Evolutionary conservation across 2,113 vertebrate genomes (phyloP).

Genomic region (Chionodraco myersi): DNA sequence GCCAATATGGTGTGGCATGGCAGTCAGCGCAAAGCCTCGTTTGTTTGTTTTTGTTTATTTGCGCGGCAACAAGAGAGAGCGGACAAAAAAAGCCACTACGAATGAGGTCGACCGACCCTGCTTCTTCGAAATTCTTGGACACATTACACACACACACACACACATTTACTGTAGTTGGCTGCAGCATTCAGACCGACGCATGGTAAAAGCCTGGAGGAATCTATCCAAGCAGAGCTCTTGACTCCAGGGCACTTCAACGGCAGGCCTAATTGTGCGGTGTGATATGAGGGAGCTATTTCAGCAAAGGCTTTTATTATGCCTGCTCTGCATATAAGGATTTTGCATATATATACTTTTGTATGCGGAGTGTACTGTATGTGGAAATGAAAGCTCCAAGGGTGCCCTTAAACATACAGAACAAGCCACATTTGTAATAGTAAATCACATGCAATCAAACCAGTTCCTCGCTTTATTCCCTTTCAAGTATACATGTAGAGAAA

Average conservation of each 20-base stretch:
- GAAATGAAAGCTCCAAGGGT: background rate
- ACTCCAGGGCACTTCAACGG: conserved; percentile 25
- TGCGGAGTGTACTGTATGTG: background rate
- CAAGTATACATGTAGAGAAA: background rate
- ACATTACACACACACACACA: conserved; percentile 14
- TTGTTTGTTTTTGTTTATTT: conserved; percentile 45
- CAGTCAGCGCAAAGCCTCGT: conserved; percentile 37
- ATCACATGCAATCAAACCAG: background rate
- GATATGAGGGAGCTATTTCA: conserved; percentile 71
- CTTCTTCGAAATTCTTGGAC: conserved; percentile 32
- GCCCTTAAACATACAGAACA: conserved; percentile 19
- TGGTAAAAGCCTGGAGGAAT: conserved; percentile 53
- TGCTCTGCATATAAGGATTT: conserved; percentile 10
- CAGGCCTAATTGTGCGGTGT: conserved; percentile 75
- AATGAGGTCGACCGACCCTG: conserved; percentile 46
- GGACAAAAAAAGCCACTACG: conserved; percentile 24
- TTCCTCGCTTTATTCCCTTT: background rate
- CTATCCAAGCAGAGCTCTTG: conserved; percentile 53
- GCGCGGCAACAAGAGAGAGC: conserved; percentile 27
- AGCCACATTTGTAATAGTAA: conserved; percentile 8
- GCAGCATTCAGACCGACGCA: conserved; percentile 53
- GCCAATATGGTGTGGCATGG: conserved; percentile 38
- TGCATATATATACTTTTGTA: conserved; percentile 8
- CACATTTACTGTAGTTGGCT: conserved; percentile 39
- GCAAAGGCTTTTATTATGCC: conserved; percentile 60